Conservation (phyloP, 2,888 invertebrate genomes). For the Osedax fenrisi region DNA sequence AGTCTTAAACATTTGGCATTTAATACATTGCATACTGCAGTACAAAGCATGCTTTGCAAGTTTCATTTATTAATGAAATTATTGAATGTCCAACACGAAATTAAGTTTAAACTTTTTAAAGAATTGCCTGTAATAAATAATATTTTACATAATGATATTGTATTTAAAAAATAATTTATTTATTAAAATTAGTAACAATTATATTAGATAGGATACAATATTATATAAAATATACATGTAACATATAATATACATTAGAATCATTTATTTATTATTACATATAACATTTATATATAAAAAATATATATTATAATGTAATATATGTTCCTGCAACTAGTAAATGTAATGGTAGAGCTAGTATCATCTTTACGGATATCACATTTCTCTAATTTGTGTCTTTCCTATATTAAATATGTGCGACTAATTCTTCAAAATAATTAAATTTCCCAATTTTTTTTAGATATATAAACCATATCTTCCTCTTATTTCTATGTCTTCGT, state of each 20-base stretch:
- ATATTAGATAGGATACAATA: not conserved
- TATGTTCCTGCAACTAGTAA: not conserved
- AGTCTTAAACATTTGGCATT: not conserved
- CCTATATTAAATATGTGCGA: not conserved
- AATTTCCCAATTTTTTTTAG: not conserved
- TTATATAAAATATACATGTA: not conserved
- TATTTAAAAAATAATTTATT: not conserved
- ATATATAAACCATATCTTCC: not conserved
- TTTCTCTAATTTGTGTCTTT: not conserved
- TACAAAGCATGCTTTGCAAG: not conserved
- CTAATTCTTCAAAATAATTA: not conserved
- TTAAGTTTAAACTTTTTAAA: not conserved
- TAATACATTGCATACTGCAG: not conserved
- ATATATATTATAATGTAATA: not conserved
- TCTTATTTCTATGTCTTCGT: not conserved
- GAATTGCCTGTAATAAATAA: not conserved
- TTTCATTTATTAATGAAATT: not conserved
- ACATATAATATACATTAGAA: not conserved
- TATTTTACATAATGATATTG: not conserved
- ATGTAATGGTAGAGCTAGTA: not conserved
- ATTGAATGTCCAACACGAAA: not conserved
- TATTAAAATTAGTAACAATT: not conserved
- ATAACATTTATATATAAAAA: not conserved
- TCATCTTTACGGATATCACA: not conserved
- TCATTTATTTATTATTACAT: not conserved